These are phyloP conservation scores for Tenrec ecaudatus DNA, from an alignment of 2,113 vertebrate genomes.

Conservation along the genomic window DNA sequence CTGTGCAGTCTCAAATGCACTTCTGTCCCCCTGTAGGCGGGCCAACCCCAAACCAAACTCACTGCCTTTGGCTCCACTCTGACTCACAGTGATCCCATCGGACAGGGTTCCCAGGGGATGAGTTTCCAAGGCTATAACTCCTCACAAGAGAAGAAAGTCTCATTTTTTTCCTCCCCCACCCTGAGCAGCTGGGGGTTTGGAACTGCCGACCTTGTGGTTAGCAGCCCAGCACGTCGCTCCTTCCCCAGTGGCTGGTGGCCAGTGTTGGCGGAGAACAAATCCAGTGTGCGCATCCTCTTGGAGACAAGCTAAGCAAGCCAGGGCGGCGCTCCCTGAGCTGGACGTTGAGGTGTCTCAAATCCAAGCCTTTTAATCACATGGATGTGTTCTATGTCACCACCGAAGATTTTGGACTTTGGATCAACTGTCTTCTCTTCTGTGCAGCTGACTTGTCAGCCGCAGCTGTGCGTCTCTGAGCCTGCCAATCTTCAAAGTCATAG, in stretches of 20 bases:
- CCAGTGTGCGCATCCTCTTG: too few relatives aligned
- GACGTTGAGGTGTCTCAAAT: not conserved
- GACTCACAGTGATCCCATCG: too few relatives aligned
- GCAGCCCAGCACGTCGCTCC: too few relatives aligned
- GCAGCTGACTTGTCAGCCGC: slow-evolving; percentile 99
- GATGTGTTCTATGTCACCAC: slow-evolving; percentile 99
- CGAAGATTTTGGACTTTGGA: slow-evolving; percentile 99
- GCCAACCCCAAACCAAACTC: not conserved
- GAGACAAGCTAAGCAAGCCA: not conserved
- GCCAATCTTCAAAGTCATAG: too few relatives aligned
- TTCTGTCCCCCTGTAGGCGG: not conserved
- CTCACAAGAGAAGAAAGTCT: too few relatives aligned
- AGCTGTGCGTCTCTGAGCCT: slow-evolving; percentile 83
- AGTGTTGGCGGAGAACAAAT: not conserved
- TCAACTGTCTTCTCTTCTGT: slow-evolving; percentile 97
- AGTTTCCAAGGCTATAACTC: too few relatives aligned
- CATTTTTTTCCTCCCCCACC: too few relatives aligned
- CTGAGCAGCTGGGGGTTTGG: too few relatives aligned
- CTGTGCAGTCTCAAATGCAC: not conserved
- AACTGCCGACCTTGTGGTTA: too few relatives aligned
- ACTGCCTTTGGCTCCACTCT: too few relatives aligned
- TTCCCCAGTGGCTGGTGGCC: not conserved
- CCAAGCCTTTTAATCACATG: slow-evolving; percentile 99
- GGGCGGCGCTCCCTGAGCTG: too few relatives aligned
- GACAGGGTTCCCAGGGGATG: too few relatives aligned